Conservation (phyloP, 1,140 invertebrate species). For the Periplaneta americana region DNA sequence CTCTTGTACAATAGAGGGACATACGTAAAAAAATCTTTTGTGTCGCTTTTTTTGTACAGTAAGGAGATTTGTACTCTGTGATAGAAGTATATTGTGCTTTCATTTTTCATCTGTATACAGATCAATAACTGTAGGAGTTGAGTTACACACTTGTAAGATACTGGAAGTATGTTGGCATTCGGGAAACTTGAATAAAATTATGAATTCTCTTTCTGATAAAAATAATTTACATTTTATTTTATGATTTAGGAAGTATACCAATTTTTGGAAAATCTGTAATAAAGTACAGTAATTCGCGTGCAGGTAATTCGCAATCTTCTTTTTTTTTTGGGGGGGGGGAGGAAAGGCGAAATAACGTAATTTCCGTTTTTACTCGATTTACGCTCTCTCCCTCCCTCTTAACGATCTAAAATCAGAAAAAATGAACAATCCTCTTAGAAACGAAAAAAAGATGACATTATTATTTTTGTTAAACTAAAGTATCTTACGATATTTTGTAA, state of each 20-base stretch:
- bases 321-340: too few species aligned
- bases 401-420: too few species aligned
- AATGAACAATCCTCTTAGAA: too few species aligned
- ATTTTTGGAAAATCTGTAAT: neutral
- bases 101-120: neutral
- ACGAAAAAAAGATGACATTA: too few species aligned
- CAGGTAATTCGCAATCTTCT: neutral
- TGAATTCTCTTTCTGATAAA: neutral
- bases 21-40: neutral
- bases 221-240: neutral
- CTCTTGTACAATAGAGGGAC: neutral
- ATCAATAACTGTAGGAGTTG: neutral
- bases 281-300: neutral
- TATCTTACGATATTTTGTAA: too few species aligned
- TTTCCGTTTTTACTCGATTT: too few species aligned
- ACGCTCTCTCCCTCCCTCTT: too few species aligned
- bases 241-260: neutral
- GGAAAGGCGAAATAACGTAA: too few species aligned
- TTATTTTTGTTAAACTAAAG: too few species aligned
- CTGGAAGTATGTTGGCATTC: too few species aligned
- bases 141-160: neutral
- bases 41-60: neutral
- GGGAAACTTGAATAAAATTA: neutral
- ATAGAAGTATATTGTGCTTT: neutral
- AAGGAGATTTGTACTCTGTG: neutral